Conservation (phyloP, 2,113 vertebrate genomes). For the Geococcyx californianus region DNA sequence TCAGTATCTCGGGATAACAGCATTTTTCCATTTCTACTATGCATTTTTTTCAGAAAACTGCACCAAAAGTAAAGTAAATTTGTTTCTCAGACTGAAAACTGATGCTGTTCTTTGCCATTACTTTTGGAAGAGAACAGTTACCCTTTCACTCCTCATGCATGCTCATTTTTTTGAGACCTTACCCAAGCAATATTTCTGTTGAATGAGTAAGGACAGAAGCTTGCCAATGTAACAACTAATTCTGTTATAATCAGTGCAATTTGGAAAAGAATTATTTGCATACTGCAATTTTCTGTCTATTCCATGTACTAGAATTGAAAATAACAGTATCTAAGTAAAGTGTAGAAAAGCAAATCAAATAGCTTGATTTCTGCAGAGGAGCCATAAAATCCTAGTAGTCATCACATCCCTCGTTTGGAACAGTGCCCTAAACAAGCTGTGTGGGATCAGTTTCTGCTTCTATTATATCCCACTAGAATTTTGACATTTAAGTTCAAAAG, state of each 20-base stretch:
- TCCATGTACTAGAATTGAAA: neutral
- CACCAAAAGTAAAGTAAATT: neutral
- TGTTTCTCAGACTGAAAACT: neutral
- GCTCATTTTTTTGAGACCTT: neutral
- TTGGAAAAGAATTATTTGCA: neutral
- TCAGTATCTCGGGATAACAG: neutral
- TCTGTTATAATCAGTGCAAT: neutral
- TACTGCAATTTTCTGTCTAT: neutral
- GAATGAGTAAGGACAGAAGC: neutral
- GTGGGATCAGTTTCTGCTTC: neutral
- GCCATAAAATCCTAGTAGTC: neutral
- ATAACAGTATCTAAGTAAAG: neutral
- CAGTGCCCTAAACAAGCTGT: neutral
- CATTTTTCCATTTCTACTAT: neutral
- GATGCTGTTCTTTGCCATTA: neutral
- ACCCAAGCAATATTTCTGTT: neutral
- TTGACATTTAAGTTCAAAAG: neutral
- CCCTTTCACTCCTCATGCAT: neutral
- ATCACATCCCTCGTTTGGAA: neutral
- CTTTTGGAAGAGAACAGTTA: neutral
- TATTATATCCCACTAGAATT: neutral
- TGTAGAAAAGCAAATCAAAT: neutral
- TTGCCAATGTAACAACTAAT: neutral
- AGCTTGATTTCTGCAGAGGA: neutral
- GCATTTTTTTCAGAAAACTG: neutral